These are phyloP conservation scores for Argyresthia albistria DNA, from an alignment of 2,888 invertebrate genomes.

Conservation along the genomic window DNA sequence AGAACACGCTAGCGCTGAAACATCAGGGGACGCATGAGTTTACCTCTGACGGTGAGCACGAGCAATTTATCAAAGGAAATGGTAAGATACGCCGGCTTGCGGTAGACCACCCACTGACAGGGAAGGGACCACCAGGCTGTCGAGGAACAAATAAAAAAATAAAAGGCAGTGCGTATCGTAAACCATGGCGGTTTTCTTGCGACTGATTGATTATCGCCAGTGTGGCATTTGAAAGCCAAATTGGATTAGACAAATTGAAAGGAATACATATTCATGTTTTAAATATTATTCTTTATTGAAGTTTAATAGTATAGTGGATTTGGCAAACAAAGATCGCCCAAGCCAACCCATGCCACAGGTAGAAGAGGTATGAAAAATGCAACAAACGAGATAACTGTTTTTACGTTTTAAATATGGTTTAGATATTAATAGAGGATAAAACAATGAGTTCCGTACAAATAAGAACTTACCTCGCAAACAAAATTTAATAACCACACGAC, in stretches of 20 bases:
- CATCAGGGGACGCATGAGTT: neutral
- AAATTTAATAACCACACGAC: no score
- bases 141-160: constrained; percentile 27
- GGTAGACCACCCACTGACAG: constrained; percentile 40
- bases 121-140: constrained; percentile 29
- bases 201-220: constrained; percentile 17
- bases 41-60: neutral
- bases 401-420: no score
- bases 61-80: constrained; percentile 9
- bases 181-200: constrained; percentile 24
- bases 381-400: no score
- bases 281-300: neutral
- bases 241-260: neutral
- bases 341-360: no score
- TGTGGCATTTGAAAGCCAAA: neutral
- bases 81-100: constrained; percentile 15
- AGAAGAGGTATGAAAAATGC: no score
- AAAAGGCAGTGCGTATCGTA: constrained; percentile 19
- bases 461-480: no score
- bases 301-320: no score
- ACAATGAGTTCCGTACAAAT: no score
- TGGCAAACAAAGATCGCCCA: no score
- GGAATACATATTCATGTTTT: neutral
- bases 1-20: neutral
- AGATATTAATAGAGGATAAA: no score